Conservation (phyloP, 2,888 invertebrate genomes). For the Julus scandinavius region DNA sequence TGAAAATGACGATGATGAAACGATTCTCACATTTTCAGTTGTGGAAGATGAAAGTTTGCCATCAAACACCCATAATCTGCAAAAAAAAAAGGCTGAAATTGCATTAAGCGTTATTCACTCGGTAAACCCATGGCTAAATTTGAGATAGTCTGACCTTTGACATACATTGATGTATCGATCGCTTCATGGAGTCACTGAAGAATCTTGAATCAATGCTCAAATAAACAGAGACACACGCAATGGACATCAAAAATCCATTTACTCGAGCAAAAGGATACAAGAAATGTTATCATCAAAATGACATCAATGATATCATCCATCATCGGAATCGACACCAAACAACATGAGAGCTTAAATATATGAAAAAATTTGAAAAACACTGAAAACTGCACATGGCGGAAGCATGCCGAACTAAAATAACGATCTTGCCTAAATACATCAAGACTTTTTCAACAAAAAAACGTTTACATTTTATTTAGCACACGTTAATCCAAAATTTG, state of each 20-base stretch:
- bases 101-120: background rate
- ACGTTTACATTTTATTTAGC: background rate
- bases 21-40: background rate
- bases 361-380: background rate
- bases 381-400: background rate
- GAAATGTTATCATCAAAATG: background rate
- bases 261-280: conserved; percentile 27
- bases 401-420: background rate
- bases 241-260: conserved; percentile 27
- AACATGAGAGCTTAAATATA: conserved; percentile 20
- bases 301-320: background rate
- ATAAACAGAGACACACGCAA: background rate
- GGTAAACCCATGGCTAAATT: background rate
- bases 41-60: background rate
- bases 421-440: background rate
- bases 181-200: background rate
- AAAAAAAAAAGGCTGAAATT: background rate
- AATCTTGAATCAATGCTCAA: background rate
- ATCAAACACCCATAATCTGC: background rate
- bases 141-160: background rate
- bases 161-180: background rate
- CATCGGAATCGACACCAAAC: conserved; percentile 3
- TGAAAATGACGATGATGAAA: background rate
- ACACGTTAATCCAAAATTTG: too few relatives aligned
- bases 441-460: background rate